These are phyloP conservation scores for Xenopus borealis DNA, from an alignment of 2,113 vertebrate genomes.

Conservation along the genomic window DNA sequence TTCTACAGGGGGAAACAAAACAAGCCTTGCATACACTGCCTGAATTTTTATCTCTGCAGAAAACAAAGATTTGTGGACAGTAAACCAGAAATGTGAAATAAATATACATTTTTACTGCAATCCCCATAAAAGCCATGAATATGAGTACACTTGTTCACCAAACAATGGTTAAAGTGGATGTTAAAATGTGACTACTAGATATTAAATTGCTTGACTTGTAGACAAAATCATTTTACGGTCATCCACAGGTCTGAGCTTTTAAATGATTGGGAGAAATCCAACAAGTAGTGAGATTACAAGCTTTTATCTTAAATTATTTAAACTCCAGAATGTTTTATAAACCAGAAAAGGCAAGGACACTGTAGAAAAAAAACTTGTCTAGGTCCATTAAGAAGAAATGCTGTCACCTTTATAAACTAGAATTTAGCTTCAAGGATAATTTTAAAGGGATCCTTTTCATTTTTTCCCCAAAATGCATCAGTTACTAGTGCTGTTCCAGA, in stretches of 20 bases:
- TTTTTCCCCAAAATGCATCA: no score
- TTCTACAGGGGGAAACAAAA: slow-evolving; percentile 50
- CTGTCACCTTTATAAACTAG: no score
- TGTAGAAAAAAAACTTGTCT: no score
- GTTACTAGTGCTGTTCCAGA: no score
- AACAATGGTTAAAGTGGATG: slow-evolving; percentile 11
- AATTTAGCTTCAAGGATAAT: no score
- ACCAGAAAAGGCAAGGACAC: no score
- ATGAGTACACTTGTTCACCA: slow-evolving; percentile 22
- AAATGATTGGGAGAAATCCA: neutral
- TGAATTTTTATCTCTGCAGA: slow-evolving; percentile 51
- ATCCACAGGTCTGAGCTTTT: slow-evolving; percentile 10
- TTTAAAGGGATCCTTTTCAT: no score
- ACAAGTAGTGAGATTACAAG: no score
- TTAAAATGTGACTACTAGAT: neutral
- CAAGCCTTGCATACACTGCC: slow-evolving; percentile 47
- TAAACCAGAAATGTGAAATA: slow-evolving; percentile 48
- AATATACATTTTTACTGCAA: neutral
- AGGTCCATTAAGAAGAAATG: no score
- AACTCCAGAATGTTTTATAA: no score
- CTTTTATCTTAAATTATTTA: no score
- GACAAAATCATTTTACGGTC: slow-evolving; percentile 33
- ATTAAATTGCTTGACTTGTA: slow-evolving; percentile 29
- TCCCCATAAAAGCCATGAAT: neutral
- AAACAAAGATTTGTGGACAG: slow-evolving; percentile 23